Base-by-base conservation (phyloP, 1,140 invertebrate genomes). In the Anoplolepis gracilipes region DNA sequence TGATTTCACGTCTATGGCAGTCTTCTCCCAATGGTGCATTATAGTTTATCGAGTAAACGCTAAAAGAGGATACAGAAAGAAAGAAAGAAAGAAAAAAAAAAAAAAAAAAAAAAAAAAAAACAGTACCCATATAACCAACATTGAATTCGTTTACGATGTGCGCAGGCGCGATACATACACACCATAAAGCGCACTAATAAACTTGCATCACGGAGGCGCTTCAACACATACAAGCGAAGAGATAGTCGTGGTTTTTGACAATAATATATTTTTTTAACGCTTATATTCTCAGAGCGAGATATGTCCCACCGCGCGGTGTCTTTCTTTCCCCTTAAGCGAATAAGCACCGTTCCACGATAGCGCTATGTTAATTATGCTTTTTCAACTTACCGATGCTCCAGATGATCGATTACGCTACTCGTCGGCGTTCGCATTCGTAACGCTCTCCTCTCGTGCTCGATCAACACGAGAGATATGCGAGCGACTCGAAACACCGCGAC, bases 201-300 rank as follows among this genome's bases (percentile, higher is more conserved):
- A 57, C 53, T 8, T 62, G 59, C 25, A 28, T 61, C 59, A n/a
- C 16, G 46, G 22, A 67, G 46, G 7, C 33, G 33, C 65, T 33
- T 57, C 25, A 30, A 72, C n/a, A 53, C 61, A 42, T 30, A 30
- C 22, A 72, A 46, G 65, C 36, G 33, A 72, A 30, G 25, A 30
- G 65, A 82, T 28, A 46, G 49, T 22, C 65, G 65, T n/a, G 78
- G 78, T 73, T 82, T 82, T 72, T 73, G 78, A 82, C 78, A 82
- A 82, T 81, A 81, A 81, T 82, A 59, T 82, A 82, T 82, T 82
- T 82, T 82, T 69, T 30, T 82, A 73, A 73, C 28, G 78, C 78
- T 72, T 72, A 67, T 61, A 25, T 72, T 72, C 64, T 81, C 53
- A 36, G 30, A 69, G 64, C 33, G 65, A 70, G 16, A 81, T n/a